Evolutionary conservation across 2,113 vertebrate species (phyloP).

Genomic region (Sander lucioperca): DNA sequence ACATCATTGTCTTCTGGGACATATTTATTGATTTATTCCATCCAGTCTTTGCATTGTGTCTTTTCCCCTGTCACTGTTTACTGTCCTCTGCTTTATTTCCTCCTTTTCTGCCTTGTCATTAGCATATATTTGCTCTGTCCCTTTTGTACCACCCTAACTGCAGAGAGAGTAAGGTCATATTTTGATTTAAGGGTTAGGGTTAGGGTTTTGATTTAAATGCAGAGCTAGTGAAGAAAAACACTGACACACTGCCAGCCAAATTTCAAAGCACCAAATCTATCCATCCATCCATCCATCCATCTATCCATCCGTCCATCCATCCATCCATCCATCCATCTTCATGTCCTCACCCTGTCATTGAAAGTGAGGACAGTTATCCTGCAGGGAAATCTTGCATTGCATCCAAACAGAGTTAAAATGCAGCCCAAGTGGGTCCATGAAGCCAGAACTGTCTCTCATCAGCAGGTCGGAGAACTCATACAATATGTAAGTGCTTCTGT

Average conservation of each 20-base stretch:
- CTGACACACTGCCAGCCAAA: neutral
- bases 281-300: no score
- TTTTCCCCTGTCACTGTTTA: neutral
- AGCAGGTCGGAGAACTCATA: neutral
- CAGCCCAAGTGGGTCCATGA: neutral
- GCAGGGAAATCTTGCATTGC: neutral
- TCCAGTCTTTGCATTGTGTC: neutral
- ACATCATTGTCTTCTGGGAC: neutral
- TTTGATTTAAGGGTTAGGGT: no score
- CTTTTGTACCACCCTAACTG: neutral
- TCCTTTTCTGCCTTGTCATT: neutral
- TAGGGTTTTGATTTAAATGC: no score
- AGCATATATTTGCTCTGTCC: neutral
- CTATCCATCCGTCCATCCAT: no score
- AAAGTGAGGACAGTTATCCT: constrained; percentile 4
- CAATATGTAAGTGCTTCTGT: neutral
- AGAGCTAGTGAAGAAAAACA: neutral
- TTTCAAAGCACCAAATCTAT: neutral
- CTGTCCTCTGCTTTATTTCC: neutral
- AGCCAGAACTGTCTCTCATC: neutral
- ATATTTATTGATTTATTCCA: neutral
- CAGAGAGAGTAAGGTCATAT: neutral
- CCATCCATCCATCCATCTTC: constrained; percentile 11
- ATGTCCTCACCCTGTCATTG: constrained; percentile 12
- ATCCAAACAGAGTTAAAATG: constrained; percentile 11